These are phyloP conservation scores for Athripsodes cinereus DNA, from an alignment of 2,888 invertebrate species.

Conservation along the genomic window DNA sequence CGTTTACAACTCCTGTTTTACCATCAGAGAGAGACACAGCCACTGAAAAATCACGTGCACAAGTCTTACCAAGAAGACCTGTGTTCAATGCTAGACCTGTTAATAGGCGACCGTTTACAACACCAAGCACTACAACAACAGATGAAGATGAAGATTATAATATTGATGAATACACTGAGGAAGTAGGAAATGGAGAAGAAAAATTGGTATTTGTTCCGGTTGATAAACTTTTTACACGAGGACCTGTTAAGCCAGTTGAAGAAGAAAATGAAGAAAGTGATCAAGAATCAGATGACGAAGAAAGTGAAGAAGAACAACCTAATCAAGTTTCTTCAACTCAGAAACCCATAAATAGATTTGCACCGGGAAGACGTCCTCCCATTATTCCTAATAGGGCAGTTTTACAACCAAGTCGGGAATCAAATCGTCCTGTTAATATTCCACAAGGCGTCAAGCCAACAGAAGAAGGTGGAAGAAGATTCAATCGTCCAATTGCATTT, in stretches of 20 bases:
- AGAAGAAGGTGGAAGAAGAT: constrained; percentile 33
- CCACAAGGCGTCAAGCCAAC: constrained; percentile 23
- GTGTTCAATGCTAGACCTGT: constrained; percentile 38
- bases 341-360: constrained; percentile 19
- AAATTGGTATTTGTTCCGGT: constrained; percentile 43
- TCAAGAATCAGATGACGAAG: constrained; percentile 31
- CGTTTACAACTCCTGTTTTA: constrained; percentile 45
- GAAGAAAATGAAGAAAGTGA: constrained; percentile 27
- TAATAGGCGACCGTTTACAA: constrained; percentile 42
- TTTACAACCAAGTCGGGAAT: constrained; percentile 10
- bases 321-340: constrained; percentile 20
- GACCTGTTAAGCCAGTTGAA: constrained; percentile 33
- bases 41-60: constrained; percentile 19
- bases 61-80: constrained; percentile 36
- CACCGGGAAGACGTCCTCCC: constrained; percentile 15
- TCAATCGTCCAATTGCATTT: constrained; percentile 30
- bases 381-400: constrained; percentile 4
- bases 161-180: constrained; percentile 35
- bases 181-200: constrained; percentile 37
- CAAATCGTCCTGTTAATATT: constrained; percentile 25
- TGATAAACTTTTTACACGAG: constrained; percentile 43
- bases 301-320: constrained; percentile 25
- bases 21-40: constrained; percentile 37
- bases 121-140: constrained; percentile 38
- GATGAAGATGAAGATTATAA: constrained; percentile 36